Percentiles rank a stretch among this genome's conserved stretches.
These are phyloP conservation scores for Paralvinella palmiformis DNA, from an alignment of 1,140 invertebrate species.

Conservation along the genomic window DNA sequence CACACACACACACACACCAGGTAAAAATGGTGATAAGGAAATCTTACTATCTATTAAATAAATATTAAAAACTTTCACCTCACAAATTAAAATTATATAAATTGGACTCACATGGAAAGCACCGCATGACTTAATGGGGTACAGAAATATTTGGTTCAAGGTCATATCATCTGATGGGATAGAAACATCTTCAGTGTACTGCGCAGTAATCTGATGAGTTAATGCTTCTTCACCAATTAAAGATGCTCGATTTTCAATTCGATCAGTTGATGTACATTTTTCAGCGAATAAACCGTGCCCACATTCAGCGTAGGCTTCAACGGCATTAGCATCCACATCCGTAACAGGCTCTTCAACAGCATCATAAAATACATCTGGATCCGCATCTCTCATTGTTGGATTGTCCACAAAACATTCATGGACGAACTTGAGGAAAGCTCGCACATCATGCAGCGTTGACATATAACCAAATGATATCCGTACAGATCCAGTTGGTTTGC, in stretches of 20 bases:
- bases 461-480: conserved; percentile 91
- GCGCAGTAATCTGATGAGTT: no score
- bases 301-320: not conserved
- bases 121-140: conserved; percentile 90
- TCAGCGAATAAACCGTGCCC: not conserved
- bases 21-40: not conserved
- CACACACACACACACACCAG: no score
- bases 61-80: not conserved
- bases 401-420: conserved; percentile 38
- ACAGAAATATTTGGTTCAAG: conserved; percentile 70
- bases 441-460: conserved; percentile 67
- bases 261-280: not conserved
- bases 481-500: conserved; percentile 82
- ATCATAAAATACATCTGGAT: not conserved
- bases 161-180: no score
- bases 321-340: not conserved
- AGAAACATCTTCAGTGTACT: no score
- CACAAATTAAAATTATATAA: not conserved
- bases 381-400: not conserved
- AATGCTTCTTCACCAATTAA: not conserved
- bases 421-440: conserved; percentile 69
- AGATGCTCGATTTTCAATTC: not conserved
- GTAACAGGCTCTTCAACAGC: not conserved
- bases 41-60: not conserved
- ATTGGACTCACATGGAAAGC: conserved; percentile 59